Evolutionary conservation across 2,888 invertebrate species (phyloP), one percentile per base, ranked within the genome.

Genomic region (Eupithecia exiguata): DNA sequence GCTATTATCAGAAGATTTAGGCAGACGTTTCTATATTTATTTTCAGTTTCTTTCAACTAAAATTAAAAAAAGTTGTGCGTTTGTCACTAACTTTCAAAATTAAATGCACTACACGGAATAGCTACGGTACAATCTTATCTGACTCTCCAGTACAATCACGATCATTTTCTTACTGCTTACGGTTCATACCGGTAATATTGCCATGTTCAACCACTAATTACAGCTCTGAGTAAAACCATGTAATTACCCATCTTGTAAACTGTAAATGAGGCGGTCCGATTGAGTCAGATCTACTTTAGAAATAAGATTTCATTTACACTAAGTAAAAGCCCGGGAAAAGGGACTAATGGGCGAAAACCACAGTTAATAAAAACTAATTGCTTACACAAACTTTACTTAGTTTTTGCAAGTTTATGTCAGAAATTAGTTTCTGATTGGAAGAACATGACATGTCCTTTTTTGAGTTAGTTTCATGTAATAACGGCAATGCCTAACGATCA

Each of bases 201-300:
- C 35, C 6, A 58, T 49, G 46, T 38, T 35, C 40, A 38, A 25
- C 12, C 21, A 25, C 40, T 63, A 53, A 68, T 38, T 30, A 69
- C 61, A 36, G 61, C 69, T 76, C 36, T 10, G 3, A 69, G 63
- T 70, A 75, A 75, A 78, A 72, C 69, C 68, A 65, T 77, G 74
- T 78, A 80, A 79, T 80, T 80, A 80, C 71, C 72, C 68, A 70
- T 68, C 76, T 75, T 76, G 78, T 77, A 67, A 75, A 71, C 71
- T 62, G 70, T 74, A 78, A 74, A 77, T 65, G 74, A 76, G 75
- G 77, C 72, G 72, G 74, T 21, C 61, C 46, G 21, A 73, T 66
- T 72, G 74, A 76, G 72, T 78, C 74, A 72, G 71, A 71, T 69
- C 69, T 69, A 70, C 69, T 73, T 72, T 72, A 72, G 63, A 73